phyloP scores from a whole-genome alignment of 2,888 invertebrate genomes.

The Apomyelois bistriatella region DNA sequence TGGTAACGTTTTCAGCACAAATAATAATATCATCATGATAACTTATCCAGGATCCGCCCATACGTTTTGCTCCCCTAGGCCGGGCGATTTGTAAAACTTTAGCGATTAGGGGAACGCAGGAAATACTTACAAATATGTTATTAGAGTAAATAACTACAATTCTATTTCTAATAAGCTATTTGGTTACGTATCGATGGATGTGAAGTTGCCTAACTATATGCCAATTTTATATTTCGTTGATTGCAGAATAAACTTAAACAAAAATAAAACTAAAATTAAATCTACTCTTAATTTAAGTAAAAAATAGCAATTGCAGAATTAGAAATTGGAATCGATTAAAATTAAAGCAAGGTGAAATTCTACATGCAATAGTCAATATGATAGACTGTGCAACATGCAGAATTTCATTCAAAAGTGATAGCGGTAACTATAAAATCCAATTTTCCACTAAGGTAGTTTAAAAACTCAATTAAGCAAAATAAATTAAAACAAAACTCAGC shows the following conservation, averaged over 20 bases:
- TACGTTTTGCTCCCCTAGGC: conserved; percentile 63
- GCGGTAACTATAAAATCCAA: conserved; percentile 12
- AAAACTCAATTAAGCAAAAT: not conserved
- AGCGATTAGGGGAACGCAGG: conserved; percentile 29
- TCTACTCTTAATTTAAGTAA: too few relatives aligned
- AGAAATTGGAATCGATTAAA: not conserved
- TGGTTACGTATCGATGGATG: too few relatives aligned
- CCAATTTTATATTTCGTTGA: not conserved
- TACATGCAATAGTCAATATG: not conserved
- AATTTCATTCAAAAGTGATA: not conserved
- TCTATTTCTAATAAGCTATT: not conserved
- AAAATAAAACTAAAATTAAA: too few relatives aligned
- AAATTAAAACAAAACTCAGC: not conserved
- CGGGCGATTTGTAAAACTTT: conserved; percentile 36
- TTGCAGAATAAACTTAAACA: not conserved
- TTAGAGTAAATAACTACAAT: conserved; percentile 10
- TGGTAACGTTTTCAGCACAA: not conserved
- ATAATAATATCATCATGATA: conserved; percentile 63
- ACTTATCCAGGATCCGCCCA: conserved; percentile 59
- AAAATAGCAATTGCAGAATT: too few relatives aligned
- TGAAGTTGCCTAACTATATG: not conserved
- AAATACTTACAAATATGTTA: conserved; percentile 15
- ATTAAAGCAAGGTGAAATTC: not conserved
- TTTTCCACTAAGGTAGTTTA: not conserved
- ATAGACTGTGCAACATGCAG: not conserved